These are phyloP conservation scores for Drosophila multiciliata DNA, from an alignment of 2,888 invertebrate genomes.

Conservation along the genomic window DNA sequence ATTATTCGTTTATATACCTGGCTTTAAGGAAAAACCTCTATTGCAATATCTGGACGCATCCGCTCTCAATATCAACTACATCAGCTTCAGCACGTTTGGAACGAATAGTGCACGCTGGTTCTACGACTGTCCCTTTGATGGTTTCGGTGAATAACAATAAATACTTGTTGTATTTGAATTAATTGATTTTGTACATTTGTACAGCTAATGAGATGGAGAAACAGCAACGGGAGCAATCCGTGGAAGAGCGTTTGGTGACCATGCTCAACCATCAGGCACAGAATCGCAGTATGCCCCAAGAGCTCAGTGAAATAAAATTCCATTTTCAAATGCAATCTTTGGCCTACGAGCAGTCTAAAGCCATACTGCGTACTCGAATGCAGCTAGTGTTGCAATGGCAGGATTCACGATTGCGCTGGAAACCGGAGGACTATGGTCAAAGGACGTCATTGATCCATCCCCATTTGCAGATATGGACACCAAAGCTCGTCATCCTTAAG, in stretches of 20 bases:
- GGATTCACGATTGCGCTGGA: conserved; percentile 88
- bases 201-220: conserved; percentile 75
- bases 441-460: conserved; percentile 79
- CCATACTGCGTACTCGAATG: conserved; percentile 82
- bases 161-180: not conserved
- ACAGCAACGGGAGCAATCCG: conserved; percentile 82
- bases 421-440: conserved; percentile 86
- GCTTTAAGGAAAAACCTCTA: conserved; percentile 87
- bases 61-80: conserved; percentile 88
- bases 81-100: conserved; percentile 90
- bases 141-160: conserved; percentile 58
- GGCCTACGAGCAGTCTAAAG: conserved; percentile 72
- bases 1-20: conserved; percentile 88
- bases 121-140: conserved; percentile 87
- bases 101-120: conserved; percentile 89
- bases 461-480: conserved; percentile 76
- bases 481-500: conserved; percentile 77
- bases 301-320: conserved; percentile 71
- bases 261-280: conserved; percentile 85
- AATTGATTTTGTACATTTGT: not conserved
- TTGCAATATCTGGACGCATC: conserved; percentile 87
- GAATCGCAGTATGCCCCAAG: conserved; percentile 84
- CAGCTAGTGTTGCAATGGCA: conserved; percentile 86
- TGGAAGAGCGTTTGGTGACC: conserved; percentile 86
- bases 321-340: conserved; percentile 79